phyloP scores from a whole-genome alignment of 1,140 invertebrate species.

The Neoseiulus cucumeris region DNA sequence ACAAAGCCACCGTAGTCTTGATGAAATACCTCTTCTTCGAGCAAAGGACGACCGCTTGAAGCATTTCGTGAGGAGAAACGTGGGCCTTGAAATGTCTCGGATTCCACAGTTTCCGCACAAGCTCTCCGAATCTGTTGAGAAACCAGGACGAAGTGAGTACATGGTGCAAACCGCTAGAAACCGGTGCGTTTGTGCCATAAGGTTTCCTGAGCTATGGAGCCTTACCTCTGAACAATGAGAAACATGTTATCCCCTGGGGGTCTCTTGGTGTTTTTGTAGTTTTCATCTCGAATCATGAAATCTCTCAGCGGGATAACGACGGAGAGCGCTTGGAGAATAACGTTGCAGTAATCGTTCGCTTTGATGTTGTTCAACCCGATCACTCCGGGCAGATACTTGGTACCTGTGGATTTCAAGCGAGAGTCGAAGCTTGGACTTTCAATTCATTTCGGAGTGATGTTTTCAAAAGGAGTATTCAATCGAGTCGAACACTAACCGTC shows the following conservation, averaged over 20 bases:
- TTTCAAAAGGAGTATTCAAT: not conserved
- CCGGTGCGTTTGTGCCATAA: no score
- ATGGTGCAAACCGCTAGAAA: no score
- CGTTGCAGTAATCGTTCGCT: constrained; percentile 98
- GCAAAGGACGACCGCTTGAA: constrained; percentile 95
- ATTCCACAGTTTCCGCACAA: constrained; percentile 97
- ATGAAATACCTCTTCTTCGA: constrained; percentile 52
- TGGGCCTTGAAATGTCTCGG: constrained; percentile 97
- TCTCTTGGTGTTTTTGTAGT: constrained; percentile 65
- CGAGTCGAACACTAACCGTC: constrained; percentile 45
- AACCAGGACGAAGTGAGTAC: no score
- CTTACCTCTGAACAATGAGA: constrained; percentile 59
- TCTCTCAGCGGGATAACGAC: constrained; percentile 83
- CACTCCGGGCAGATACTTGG: constrained; percentile 20
- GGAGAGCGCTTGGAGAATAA: constrained; percentile 77
- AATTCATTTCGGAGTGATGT: no score
- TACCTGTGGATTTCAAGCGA: not conserved
- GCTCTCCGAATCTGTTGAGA: constrained; percentile 54
- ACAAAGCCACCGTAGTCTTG: no score
- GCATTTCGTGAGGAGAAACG: constrained; percentile 98
- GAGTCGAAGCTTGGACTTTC: no score
- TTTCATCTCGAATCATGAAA: constrained; percentile 82
- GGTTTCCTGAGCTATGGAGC: no score
- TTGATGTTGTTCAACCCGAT: constrained; percentile 96
- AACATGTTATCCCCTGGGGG: constrained; percentile 79